Base-by-base conservation (phyloP, 2,888 invertebrate species). In the Oscheius sp. region DNA sequence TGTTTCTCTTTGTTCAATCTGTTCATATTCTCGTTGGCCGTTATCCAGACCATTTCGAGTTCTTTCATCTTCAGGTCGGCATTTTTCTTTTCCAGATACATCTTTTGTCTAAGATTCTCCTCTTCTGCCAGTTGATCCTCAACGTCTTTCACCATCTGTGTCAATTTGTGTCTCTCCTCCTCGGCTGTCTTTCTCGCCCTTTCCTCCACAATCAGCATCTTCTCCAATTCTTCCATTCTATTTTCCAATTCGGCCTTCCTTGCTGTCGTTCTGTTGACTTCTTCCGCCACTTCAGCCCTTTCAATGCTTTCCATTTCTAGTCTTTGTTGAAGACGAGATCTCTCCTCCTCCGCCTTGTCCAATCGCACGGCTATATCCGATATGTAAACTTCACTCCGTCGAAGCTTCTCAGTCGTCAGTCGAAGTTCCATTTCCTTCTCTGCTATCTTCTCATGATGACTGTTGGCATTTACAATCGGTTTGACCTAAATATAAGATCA, bases 61-160 rank as follows among this genome's bases (percentile, higher is more conserved):
- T 73, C 72, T 28, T 71, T 73, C 61, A 94, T 88, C 83, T 94
- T 94, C 86, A 96, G 96, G 86, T 97, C 96, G 66, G 95, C 87
- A 87, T 95, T 95, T 89, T 97, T 97, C 85, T 96, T 95, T 87
- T 99, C 98, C 67, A 98, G 88, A 87, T 97, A 95, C 38, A 97
- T 87, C 87, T 98, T 99, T 88, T 98, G 98, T 0, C 96, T 89
- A 1, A 94, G 92, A 0, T 91, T 93, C 87, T 99, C 98, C 85
- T 99, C 98, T 82, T 97, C 96, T 86, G 98, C 98, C 65, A 99
- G 88, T 71, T 82, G 83, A 33, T 80, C 82, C 62, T 86, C 85
- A 44, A 86, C 70, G 56, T 85, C 84, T 44, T 72, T 68, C 20
- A 83, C 77, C 28, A 73, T 88, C 14, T 90, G 90, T 64, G 90